These are phyloP conservation scores for Rhagophthalmus giganteus DNA, from an alignment of 2,888 invertebrate genomes.

Conservation along the genomic window DNA sequence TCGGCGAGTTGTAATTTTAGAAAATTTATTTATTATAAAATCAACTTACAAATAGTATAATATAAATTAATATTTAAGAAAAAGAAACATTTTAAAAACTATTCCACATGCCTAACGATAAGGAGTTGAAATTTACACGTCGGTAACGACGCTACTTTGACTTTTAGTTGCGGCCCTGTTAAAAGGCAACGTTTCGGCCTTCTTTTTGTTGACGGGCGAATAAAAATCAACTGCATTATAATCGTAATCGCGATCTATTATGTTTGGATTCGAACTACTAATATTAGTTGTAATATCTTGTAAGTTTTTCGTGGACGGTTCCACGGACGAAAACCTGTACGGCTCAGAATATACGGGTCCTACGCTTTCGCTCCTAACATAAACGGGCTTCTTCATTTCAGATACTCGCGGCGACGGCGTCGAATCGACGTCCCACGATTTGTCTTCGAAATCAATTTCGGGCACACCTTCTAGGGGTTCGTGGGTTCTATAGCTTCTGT, in stretches of 20 bases:
- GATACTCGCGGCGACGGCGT: constrained; percentile 23
- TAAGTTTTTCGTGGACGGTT: constrained; percentile 8
- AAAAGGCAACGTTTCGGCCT: constrained; percentile 10
- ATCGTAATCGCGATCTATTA: constrained; percentile 24
- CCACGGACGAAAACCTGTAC: neutral
- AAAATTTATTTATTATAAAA: constrained; percentile 34
- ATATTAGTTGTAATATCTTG: constrained; percentile 38
- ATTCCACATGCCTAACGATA: constrained; percentile 34
- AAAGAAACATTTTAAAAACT: constrained; percentile 16
- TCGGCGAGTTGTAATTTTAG: constrained; percentile 10
- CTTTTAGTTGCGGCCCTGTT: constrained; percentile 33
- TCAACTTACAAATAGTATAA: constrained; percentile 20
- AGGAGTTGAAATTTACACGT: constrained; percentile 38
- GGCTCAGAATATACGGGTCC: constrained; percentile 28
- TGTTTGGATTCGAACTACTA: constrained; percentile 33
- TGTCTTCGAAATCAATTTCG: constrained; percentile 77
- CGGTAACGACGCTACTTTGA: constrained; percentile 49
- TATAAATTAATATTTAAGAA: constrained; percentile 14
- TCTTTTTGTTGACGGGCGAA: constrained; percentile 28
- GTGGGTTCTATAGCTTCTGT: constrained; percentile 80
- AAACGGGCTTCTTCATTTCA: constrained; percentile 17
- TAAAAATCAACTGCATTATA: constrained; percentile 43
- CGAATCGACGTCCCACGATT: constrained; percentile 74
- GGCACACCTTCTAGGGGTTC: constrained; percentile 77
- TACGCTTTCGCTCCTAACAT: constrained; percentile 17